Percentiles rank a stretch among this genome's conserved stretches.
Conservation (phyloP, 2,113 vertebrate genomes). For the Paraplagusia blochii region DNA sequence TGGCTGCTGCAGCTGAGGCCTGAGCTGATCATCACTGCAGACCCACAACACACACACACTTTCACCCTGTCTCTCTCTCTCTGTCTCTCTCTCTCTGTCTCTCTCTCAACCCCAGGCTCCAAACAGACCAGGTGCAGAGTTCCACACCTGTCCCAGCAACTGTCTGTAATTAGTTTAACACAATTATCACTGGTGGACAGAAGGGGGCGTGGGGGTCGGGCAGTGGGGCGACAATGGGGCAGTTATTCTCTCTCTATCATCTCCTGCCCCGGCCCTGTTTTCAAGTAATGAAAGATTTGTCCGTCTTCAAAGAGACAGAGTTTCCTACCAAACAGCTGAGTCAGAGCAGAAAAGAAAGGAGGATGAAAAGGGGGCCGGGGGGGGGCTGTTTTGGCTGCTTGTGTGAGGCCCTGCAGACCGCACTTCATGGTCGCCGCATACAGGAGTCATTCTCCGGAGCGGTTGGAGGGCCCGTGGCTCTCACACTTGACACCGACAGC, state of each 20-base stretch:
- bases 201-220: slow-evolving; percentile 1
- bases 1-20: slow-evolving; percentile 36
- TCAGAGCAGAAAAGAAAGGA: slow-evolving; percentile 71
- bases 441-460: slow-evolving; percentile 61
- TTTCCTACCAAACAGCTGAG: slow-evolving; percentile 81
- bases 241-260: slow-evolving; percentile 76
- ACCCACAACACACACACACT: slow-evolving; percentile 50
- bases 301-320: slow-evolving; percentile 77
- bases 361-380: slow-evolving; percentile 66
- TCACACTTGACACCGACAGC: slow-evolving; percentile 53
- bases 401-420: slow-evolving; percentile 65
- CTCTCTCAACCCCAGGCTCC: slow-evolving; percentile 11
- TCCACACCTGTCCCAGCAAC: slow-evolving; percentile 74
- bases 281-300: slow-evolving; percentile 81
- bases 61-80: slow-evolving; percentile 50
- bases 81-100: slow-evolving; percentile 20
- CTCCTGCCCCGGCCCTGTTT: slow-evolving; percentile 67
- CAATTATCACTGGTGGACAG: slow-evolving; percentile 60
- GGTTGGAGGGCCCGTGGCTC: slow-evolving; percentile 40
- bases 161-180: slow-evolving; percentile 77
- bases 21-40: slow-evolving; percentile 43
- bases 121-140: slow-evolving; percentile 73
- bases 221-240: slow-evolving; percentile 69
- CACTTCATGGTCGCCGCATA: slow-evolving; percentile 57
- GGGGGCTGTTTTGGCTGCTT: slow-evolving; percentile 58